These are phyloP conservation scores for Pollimyrus isidori DNA, from an alignment of 2,113 vertebrate species.

Conservation along the genomic window DNA sequence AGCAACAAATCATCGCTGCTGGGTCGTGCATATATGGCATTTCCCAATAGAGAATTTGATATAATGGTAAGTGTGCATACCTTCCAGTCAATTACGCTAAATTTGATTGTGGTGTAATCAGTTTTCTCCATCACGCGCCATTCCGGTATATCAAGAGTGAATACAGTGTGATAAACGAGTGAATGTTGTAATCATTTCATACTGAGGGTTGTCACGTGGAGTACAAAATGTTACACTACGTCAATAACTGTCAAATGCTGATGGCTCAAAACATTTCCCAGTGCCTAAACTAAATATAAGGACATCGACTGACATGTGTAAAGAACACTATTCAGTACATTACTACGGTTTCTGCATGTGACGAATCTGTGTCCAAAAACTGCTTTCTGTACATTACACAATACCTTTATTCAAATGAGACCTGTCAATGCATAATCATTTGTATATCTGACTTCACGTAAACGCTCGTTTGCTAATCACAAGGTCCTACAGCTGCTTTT, in stretches of 20 bases:
- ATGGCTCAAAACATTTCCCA: background rate
- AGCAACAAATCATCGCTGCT: background rate
- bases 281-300: background rate
- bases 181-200: conserved; percentile 8
- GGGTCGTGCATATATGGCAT: background rate
- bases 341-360: background rate
- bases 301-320: background rate
- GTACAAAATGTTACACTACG: conserved; percentile 1
- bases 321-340: background rate
- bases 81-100: background rate
- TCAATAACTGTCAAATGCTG: conserved; percentile 10
- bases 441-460: background rate
- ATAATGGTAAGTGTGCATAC: background rate
- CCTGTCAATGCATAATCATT: background rate
- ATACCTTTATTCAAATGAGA: background rate
- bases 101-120: conserved; percentile 3
- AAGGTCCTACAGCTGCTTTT: background rate
- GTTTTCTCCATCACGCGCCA: background rate
- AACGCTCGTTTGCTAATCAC: background rate
- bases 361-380: background rate
- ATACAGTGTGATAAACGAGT: conserved; percentile 6
- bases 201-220: background rate
- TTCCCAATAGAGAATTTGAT: background rate
- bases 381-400: background rate
- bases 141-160: background rate